These are phyloP conservation scores for Coccyzus lansbergi DNA, from an alignment of 2,797 vertebrate genomes.

Conservation along the genomic window DNA sequence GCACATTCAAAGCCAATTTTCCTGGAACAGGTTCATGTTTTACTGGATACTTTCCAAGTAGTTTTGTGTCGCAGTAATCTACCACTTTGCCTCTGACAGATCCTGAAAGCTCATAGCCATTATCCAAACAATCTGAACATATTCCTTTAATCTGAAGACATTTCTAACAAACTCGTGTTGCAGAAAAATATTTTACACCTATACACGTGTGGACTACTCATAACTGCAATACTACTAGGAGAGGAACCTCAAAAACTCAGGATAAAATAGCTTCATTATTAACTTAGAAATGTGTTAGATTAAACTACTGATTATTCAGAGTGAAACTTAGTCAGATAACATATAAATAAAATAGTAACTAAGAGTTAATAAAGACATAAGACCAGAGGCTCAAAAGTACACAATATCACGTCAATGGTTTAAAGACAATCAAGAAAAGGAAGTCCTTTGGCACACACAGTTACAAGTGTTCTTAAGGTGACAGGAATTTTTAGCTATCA, in stretches of 20 bases:
- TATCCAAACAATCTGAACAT: constrained; percentile 28
- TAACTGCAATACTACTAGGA: neutral
- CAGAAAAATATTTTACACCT: neutral
- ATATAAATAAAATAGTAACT: neutral
- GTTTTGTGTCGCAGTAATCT: constrained; percentile 15
- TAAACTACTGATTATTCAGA: neutral
- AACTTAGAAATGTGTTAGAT: neutral
- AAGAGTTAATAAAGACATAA: neutral
- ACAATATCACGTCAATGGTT: neutral
- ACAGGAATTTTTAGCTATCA: neutral
- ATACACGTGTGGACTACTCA: neutral
- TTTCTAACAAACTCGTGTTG: neutral
- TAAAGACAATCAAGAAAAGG: neutral
- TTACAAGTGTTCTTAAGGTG: neutral
- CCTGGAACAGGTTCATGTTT: constrained; percentile 52
- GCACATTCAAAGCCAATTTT: constrained; percentile 48
- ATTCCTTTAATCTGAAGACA: neutral
- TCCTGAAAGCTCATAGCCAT: constrained; percentile 8
- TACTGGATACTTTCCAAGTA: constrained; percentile 49
- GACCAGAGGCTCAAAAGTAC: neutral
- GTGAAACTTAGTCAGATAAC: neutral
- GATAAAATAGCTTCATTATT: neutral
- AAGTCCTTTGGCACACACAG: neutral
- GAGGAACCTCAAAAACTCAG: neutral
- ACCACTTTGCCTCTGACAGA: constrained; percentile 4